Evolutionary conservation across 2,888 invertebrate genomes (phyloP).

Genomic region (Strigamia transsilvanica): DNA sequence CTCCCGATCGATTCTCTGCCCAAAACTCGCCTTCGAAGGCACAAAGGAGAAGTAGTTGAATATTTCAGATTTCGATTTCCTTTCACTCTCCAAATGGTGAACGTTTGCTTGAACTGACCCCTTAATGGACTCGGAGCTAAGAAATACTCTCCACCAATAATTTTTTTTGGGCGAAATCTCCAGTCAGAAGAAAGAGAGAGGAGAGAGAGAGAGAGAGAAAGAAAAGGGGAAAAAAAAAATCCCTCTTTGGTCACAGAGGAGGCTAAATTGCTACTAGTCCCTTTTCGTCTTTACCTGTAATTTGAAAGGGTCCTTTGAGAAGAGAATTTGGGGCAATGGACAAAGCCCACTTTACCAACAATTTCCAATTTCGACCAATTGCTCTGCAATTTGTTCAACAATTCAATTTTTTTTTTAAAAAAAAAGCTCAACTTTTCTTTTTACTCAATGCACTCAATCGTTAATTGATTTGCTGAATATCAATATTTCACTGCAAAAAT

Average conservation of each 20-base stretch:
- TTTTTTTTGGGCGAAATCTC: conserved; percentile 4
- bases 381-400: conserved; percentile 27
- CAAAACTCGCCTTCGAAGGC: conserved; percentile 24
- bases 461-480: background rate
- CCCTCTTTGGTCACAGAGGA: conserved; percentile 30
- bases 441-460: background rate
- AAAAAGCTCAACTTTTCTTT: background rate
- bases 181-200: conserved; percentile 2
- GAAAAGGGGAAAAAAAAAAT: background rate
- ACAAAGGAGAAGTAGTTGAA: conserved; percentile 34
- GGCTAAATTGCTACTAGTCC: conserved; percentile 9
- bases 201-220: background rate
- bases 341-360: conserved; percentile 37
- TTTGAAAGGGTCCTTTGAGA: conserved; percentile 37
- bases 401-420: background rate
- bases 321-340: conserved; percentile 30
- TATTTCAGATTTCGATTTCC: conserved; percentile 45
- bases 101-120: conserved; percentile 39
- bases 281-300: conserved; percentile 22
- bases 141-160: conserved; percentile 28
- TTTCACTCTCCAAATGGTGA: conserved; percentile 40
- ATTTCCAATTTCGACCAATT: conserved; percentile 33
- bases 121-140: conserved; percentile 36
- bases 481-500: no score
- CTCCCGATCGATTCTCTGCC: conserved; percentile 33